Evolutionary conservation across 37 sponge, comb jelly and placozoan species (phyloP), one percentile per base, ranked within the genome.

Genomic region (Crambe crambe): DNA sequence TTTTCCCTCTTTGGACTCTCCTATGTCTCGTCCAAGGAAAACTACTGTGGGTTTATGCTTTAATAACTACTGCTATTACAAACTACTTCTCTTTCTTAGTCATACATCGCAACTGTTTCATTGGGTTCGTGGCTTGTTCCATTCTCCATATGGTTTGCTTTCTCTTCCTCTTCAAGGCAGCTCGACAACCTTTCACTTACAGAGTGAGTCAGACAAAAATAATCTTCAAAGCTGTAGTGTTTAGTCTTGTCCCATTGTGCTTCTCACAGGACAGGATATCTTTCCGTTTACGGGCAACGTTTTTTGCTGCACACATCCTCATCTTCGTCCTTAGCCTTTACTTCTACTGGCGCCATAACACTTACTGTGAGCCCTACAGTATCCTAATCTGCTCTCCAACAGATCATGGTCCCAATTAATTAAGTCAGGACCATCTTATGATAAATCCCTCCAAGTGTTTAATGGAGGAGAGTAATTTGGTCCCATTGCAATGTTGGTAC

Each of bases 351-450:
- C 27, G 90, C 23, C 90, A 89, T 80, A 89, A 84, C 58, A 66
- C 56, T 0, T 89, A 85, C 67, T 89, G 90, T 65, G 90, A 89
- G 57, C 90, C 90, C 17, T 89, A 89, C 62, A 32, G 90, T 89
- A 89, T 83, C 85, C 89, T 75, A 22, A 43, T 39, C 73, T 20
- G 6, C 3, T 42, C n/a, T 9, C 64, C 15, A 9, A 63, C 27
- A 63, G 8, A 63, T 63, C n/a, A n/a, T n/a, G n/a, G n/a, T n/a
- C n/a, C n/a, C n/a, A n/a, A n/a, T n/a, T n/a, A n/a, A n/a, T n/a
- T n/a, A n/a, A n/a, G n/a, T n/a, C n/a, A n/a, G n/a, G n/a, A n/a
- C n/a, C n/a, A n/a, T n/a, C n/a, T n/a, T n/a, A n/a, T n/a, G n/a
- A n/a, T n/a, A n/a, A n/a, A n/a, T n/a, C n/a, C n/a, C n/a, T n/a